phyloP scores from a whole-genome alignment of 1,140 invertebrate species.

The Anagrus nilaparvatae region DNA sequence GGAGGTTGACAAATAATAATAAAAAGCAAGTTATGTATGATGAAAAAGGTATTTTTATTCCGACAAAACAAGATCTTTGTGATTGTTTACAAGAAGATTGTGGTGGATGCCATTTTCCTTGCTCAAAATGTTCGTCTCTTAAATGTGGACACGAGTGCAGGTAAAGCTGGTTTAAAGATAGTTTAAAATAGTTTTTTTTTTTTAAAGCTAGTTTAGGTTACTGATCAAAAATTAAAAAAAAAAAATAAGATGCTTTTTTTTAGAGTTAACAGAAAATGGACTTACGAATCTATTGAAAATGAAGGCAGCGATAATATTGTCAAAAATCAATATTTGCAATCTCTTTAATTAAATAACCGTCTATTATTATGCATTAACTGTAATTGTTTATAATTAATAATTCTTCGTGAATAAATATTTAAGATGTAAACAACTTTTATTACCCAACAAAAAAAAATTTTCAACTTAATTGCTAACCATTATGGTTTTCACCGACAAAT shows the following conservation, averaged over 20 bases:
- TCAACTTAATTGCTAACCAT: too few relatives aligned
- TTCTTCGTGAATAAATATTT: too few relatives aligned
- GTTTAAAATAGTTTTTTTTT: not conserved
- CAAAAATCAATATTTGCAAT: conserved; percentile 23
- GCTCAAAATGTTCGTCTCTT: conserved; percentile 54
- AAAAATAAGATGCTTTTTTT: conserved; percentile 10
- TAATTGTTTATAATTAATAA: too few relatives aligned
- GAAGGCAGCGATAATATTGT: conserved; percentile 31
- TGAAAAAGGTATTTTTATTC: conserved; percentile 36
- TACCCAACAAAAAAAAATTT: too few relatives aligned
- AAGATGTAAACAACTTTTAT: too few relatives aligned
- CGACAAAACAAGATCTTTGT: conserved; percentile 57
- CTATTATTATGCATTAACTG: too few relatives aligned
- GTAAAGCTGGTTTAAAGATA: conserved; percentile 17
- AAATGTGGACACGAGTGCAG: conserved; percentile 57
- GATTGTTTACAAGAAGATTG: conserved; percentile 65
- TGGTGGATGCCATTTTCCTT: conserved; percentile 70
- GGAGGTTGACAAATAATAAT: conserved; percentile 29
- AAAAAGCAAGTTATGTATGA: conserved; percentile 32
- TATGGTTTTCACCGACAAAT: too few relatives aligned
- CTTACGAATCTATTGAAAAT: conserved; percentile 33
- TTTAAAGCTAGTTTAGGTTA: not conserved
- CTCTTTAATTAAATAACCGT: too few relatives aligned
- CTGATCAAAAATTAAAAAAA: not conserved
- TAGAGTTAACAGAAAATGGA: conserved; percentile 36